Base-by-base conservation (phyloP, 1,140 invertebrate genomes). In the Zaprionus nigranus region DNA sequence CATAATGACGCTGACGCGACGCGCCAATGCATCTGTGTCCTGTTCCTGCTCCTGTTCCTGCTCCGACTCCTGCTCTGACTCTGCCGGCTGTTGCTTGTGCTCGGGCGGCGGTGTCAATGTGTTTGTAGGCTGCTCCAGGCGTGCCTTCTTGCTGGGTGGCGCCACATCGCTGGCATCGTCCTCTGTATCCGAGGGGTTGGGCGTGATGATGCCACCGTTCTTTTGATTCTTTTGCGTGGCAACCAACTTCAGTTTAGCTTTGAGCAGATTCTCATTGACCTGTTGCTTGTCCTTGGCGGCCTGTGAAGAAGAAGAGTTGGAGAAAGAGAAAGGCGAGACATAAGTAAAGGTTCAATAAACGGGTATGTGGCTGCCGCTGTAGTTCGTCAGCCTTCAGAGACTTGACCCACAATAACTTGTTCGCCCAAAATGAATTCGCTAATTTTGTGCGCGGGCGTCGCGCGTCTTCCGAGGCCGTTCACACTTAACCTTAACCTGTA, bases 1-100 rank as follows among this genome's bases (percentile, higher is more conserved):
- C 96, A 97, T 97, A 74, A 97, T 97, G 64, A 98, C 97, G 22
- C 95, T 95, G 3, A 94, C 94, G 2, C 93, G 93, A 46, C 86
- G 80, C 38, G 81, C 59, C 30, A 30, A 69, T 56, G 53, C 28
- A 13, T 68, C 71, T 11, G 72, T 11, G 13, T 90, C 76, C 54
- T 76, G 63, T 28, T 68, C 60, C 30, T 76, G 63, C 24, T 68
- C 60, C 30, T 17, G 17, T 17, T 17, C 17, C 17, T 65, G 54
- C 20, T 81, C 62, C 6, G 49, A 38, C 4, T 75, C 72, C 6
- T 68, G 38, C 17, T 86, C 67, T 2, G 40, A 17, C 6, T 17
- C n/a, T 36, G 13, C 24, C 34, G 26, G 26, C 43, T 68, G 30
- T 15, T 69, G 26, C 53, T 86, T 61, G n/a, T 66, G 36, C 22